Percentiles rank a stretch among this genome's conserved stretches.
phyloP scores from a whole-genome alignment of 2,113 vertebrate genomes.

The Mesoclemmys tuberculata region DNA sequence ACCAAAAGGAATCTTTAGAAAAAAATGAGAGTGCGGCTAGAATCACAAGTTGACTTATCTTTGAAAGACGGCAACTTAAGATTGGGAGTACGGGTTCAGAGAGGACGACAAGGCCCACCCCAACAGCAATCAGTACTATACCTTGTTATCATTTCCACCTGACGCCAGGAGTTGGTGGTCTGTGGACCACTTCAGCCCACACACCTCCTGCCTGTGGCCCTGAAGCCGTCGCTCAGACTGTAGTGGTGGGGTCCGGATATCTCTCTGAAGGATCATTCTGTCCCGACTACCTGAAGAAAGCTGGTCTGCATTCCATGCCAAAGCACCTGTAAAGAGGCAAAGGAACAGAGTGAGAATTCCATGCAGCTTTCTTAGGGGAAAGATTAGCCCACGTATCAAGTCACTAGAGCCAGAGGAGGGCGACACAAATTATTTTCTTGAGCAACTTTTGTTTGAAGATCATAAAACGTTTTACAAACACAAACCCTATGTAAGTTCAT shows the following conservation, averaged over 20 bases:
- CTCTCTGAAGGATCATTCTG: constrained; percentile 95
- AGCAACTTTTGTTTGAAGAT: not conserved
- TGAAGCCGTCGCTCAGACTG: constrained; percentile 96
- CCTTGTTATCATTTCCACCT: constrained; percentile 98
- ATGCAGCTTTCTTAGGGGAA: fast-evolving
- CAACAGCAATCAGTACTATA: constrained; percentile 29
- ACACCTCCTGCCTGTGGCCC: constrained; percentile 97
- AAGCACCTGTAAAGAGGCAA: constrained; percentile 80
- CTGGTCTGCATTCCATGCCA: constrained; percentile 98
- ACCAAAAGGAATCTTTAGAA: not conserved
- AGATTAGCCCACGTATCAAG: fast-evolving
- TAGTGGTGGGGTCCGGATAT: constrained; percentile 92
- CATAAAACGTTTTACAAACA: not conserved
- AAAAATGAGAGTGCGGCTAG: not conserved
- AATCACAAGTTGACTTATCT: not conserved
- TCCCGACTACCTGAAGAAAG: constrained; percentile 95
- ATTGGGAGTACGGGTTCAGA: not conserved
- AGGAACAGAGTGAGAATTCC: not conserved
- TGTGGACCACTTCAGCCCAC: constrained; percentile 98
- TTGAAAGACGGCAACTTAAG: not conserved
- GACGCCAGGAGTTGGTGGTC: constrained; percentile 98
- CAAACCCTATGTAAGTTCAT: not conserved
- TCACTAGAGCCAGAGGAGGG: not conserved
- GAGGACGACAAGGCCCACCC: fast-evolving
- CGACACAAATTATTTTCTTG: not conserved